These are phyloP conservation scores for Bombus affinis DNA, from an alignment of 1,140 invertebrate genomes.

Conservation along the genomic window DNA sequence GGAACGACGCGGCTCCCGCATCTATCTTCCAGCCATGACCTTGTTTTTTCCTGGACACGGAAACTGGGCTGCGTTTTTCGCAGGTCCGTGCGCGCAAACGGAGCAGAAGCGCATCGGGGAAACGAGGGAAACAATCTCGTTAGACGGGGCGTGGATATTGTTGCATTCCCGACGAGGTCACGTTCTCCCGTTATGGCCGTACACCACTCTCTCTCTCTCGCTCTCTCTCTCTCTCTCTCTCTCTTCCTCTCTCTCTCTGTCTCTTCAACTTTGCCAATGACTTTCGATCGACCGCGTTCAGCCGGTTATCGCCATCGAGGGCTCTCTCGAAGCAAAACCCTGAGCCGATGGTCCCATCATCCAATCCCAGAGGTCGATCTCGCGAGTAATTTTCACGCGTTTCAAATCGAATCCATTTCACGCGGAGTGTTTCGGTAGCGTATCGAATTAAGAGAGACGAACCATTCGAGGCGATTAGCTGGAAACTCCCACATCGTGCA, in stretches of 20 bases:
- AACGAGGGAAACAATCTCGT: slow-evolving; percentile 27
- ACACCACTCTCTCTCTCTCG: not conserved
- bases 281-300: slow-evolving; percentile 11
- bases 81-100: not conserved
- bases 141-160: not conserved
- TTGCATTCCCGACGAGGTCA: slow-evolving; percentile 2
- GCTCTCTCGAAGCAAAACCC: not conserved
- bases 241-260: not conserved
- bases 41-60: not conserved
- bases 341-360: not conserved
- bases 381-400: slow-evolving; percentile 1
- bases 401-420: not conserved
- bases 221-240: too few species aligned
- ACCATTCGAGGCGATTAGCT: not conserved
- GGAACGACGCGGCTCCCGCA: not conserved
- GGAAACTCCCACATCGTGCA: not conserved
- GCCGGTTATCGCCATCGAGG: not conserved
- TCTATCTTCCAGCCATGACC: not conserved
- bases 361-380: not conserved
- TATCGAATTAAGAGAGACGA: not conserved
- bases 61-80: not conserved
- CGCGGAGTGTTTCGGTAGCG: not conserved
- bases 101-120: not conserved
- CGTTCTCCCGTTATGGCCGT: slow-evolving; percentile 1
- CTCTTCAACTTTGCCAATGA: not conserved